Base-by-base conservation (phyloP, 2,113 vertebrate genomes). In the Labeo catla region DNA sequence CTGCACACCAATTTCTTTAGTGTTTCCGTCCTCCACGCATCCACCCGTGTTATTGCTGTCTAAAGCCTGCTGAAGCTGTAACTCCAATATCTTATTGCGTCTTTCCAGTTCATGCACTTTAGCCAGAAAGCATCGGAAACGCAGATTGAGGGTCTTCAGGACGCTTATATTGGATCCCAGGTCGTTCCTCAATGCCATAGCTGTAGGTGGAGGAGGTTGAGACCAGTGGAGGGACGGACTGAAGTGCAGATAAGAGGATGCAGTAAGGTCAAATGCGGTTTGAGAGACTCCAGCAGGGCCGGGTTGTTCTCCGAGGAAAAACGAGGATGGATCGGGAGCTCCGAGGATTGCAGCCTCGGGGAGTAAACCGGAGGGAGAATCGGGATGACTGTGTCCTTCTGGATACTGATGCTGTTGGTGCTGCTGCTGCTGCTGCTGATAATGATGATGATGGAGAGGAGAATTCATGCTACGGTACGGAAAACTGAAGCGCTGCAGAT, bases 161-260 rank as follows among this genome's bases (percentile, higher is more conserved):
- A 98, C 96, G 87, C 95, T 96, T 93, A 99, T 99, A 95, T 99
- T 99, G 92, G 97, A 99, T 72, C 98, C 98, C 92, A 98, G 91
- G 95, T 99, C 98, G 90, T 98, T 99, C 83, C 98, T 96, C 47
- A 99, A 94, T 12, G 97, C 98, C 96, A 97, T 97, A 91, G 97
- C 97, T 81, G 95, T 97, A 3, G 97, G 96, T 0, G 96, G 96
- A 21, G 94, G 91, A 49, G 93, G 86, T 86, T 89, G 85, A 2
- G 89, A 86, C 74, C 91, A 78, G 89, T 91, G 84, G 82, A 92
- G 52, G 59, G 61, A 21, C 86, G 93, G 12, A 83, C 81, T 87
- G 57, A 89, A n/a, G 39, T 88, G 86, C 34, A 86, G 84, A 52
- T 91, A 89, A 12, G 87, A 39, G 16, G 91, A 54, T 89, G 81